Evolutionary conservation across 2,888 invertebrate genomes (phyloP).

Genomic region (Syrphus vitripennis): DNA sequence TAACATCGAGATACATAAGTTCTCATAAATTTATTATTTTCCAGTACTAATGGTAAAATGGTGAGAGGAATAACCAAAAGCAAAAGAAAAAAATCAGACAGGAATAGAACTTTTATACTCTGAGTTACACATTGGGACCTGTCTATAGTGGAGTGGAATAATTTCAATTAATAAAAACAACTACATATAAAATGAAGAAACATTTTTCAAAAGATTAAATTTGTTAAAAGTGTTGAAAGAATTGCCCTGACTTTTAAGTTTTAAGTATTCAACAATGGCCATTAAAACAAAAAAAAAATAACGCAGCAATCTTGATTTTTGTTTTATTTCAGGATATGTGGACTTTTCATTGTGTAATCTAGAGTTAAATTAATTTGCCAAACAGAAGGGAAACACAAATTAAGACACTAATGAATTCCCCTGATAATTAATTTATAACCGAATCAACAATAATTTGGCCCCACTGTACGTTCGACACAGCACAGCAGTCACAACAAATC

Average conservation of each 20-base stretch:
- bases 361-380: no score
- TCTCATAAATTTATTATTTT: conserved; percentile 38
- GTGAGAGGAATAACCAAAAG: not conserved
- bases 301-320: no score
- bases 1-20: conserved; percentile 27
- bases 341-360: no score
- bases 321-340: no score
- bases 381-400: no score
- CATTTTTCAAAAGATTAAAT: no score
- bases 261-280: no score
- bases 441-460: not conserved
- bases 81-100: conserved; percentile 10
- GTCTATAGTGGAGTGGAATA: not conserved
- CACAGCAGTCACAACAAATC: conserved; percentile 34
- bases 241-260: no score
- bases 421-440: not conserved
- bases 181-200: no score
- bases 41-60: conserved; percentile 7
- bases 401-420: no score
- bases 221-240: no score
- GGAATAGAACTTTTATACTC: conserved; percentile 33
- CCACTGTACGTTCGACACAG: not conserved
- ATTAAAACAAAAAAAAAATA: not conserved
- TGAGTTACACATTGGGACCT: not conserved
- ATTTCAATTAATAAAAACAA: no score